phyloP scores from a whole-genome alignment of 2,113 vertebrate genomes.

The Muscicapa adusta region DNA sequence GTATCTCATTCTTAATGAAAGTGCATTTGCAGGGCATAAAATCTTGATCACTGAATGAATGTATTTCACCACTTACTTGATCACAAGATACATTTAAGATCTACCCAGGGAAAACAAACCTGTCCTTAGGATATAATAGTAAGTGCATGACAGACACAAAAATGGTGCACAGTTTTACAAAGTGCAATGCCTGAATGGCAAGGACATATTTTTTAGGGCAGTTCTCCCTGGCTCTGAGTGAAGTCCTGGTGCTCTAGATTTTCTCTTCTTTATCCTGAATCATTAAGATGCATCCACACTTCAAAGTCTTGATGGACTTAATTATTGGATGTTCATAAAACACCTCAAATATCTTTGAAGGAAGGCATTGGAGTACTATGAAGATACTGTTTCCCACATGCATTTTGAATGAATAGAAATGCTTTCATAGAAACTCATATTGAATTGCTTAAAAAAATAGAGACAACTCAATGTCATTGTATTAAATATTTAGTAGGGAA shows the following conservation, averaged over 20 bases:
- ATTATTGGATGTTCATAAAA: neutral
- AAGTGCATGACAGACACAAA: neutral
- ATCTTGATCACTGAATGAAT: neutral
- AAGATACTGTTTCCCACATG: neutral
- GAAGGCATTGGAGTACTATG: neutral
- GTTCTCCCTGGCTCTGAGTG: neutral
- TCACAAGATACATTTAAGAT: neutral
- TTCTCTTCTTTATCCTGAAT: neutral
- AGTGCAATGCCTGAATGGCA: neutral
- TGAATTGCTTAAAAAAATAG: neutral
- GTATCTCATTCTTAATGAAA: neutral
- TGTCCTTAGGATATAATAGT: neutral
- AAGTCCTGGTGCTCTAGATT: neutral
- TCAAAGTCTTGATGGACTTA: neutral
- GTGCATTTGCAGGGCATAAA: neutral
- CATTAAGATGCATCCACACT: neutral
- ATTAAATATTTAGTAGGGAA: conserved; percentile 6
- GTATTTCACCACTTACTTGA: neutral
- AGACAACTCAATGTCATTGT: neutral
- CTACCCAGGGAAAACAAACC: neutral
- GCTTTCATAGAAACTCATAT: neutral
- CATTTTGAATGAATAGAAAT: neutral
- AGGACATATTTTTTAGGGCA: neutral
- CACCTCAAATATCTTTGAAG: neutral
- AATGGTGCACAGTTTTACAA: neutral